Percentiles rank a stretch among this genome's conserved stretches.
These are phyloP conservation scores for Drosophila equinoxialis DNA, from an alignment of 1,140 invertebrate species.

Conservation along the genomic window DNA sequence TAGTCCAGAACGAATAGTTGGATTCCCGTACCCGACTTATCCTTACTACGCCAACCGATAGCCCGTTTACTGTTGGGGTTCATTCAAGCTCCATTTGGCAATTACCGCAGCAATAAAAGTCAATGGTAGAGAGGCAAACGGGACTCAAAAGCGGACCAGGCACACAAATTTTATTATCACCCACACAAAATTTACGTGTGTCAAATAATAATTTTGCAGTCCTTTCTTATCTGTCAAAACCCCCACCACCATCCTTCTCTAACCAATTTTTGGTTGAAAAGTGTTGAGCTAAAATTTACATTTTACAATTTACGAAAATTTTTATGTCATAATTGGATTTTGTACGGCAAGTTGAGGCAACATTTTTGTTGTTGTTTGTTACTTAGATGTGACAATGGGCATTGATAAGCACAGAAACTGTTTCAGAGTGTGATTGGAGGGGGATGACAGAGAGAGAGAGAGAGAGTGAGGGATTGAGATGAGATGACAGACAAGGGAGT, in stretches of 20 bases:
- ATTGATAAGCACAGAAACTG: slow-evolving; percentile 53
- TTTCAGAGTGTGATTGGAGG: neutral
- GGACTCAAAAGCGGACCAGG: neutral
- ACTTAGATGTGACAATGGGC: slow-evolving; percentile 69
- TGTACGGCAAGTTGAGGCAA: slow-evolving; percentile 29
- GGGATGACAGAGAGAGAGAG: neutral
- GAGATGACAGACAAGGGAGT: slow-evolving; percentile 7
- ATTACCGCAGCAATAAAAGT: slow-evolving; percentile 81
- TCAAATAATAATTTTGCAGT: slow-evolving; percentile 73
- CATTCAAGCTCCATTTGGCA: slow-evolving; percentile 79
- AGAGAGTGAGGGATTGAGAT: neutral
- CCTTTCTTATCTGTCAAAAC: slow-evolving; percentile 53
- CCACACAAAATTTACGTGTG: slow-evolving; percentile 70
- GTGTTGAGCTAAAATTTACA: slow-evolving; percentile 67
- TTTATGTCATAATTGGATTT: slow-evolving; percentile 81
- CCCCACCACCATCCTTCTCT: slow-evolving; percentile 44
- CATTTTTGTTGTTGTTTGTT: slow-evolving; percentile 39
- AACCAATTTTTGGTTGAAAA: slow-evolving; percentile 1
- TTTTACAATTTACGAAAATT: slow-evolving; percentile 80
- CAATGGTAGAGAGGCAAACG: slow-evolving; percentile 63
- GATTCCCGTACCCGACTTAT: slow-evolving; percentile 9
- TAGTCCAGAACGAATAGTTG: slow-evolving; percentile 10
- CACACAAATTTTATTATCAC: slow-evolving; percentile 53
- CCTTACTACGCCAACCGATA: slow-evolving; percentile 8
- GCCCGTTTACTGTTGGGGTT: neutral